Percentiles rank a stretch among this genome's conserved stretches.
Conservation (phyloP, 1,140 invertebrate species). For the Panagrolaimus sp. region DNA sequence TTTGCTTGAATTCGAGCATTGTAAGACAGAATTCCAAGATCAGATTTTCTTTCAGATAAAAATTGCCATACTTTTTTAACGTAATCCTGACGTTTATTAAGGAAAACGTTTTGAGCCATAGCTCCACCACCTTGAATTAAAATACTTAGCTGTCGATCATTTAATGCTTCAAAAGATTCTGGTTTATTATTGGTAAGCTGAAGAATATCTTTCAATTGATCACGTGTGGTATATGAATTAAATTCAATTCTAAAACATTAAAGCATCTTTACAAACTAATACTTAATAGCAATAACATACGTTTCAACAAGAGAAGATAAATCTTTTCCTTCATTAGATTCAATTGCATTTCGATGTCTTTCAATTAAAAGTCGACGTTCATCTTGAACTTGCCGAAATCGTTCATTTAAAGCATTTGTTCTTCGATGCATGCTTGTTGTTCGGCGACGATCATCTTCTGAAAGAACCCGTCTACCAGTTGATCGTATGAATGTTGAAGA, state of each 20-base stretch:
- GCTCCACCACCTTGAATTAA: neutral
- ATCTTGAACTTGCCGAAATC: neutral
- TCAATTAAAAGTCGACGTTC: constrained; percentile 4
- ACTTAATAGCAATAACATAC: neutral
- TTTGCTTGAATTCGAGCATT: neutral
- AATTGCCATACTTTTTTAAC: neutral
- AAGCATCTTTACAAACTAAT: neutral
- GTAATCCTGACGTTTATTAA: neutral
- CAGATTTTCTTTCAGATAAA: neutral
- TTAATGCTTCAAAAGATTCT: neutral
- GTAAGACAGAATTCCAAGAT: neutral
- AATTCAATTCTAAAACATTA: neutral
- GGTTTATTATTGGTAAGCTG: neutral
- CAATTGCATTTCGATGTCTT: neutral
- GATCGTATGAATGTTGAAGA: neutral
- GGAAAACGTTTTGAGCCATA: neutral
- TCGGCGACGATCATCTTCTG: constrained; percentile 1
- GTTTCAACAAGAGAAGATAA: neutral
- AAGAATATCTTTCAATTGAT: neutral
- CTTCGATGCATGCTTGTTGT: neutral
- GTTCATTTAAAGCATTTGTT: neutral
- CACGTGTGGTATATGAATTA: neutral
- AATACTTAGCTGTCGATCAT: neutral
- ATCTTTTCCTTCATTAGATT: neutral
- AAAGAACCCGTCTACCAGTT: neutral